A percentile compares a stretch with the other conserved stretches of the same genome.
Conservation (phyloP, 2,797 vertebrate genomes). For the Labeo calbasu region DNA sequence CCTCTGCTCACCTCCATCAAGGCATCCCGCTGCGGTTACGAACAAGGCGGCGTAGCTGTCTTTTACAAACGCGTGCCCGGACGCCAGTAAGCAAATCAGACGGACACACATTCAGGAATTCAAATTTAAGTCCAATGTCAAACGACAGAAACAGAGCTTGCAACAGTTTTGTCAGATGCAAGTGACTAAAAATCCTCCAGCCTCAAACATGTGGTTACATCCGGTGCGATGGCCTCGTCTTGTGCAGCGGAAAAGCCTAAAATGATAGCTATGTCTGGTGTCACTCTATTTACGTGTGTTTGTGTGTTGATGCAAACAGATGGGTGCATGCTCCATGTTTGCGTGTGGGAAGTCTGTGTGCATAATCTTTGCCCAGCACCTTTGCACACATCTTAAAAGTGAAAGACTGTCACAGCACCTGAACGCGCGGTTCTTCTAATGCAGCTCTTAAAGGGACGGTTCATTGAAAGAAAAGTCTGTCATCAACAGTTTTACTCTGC, state of each 20-base stretch:
- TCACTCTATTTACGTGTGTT: constrained; percentile 46
- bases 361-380: constrained; percentile 3
- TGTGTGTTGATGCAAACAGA: constrained; percentile 24
- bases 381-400: constrained; percentile 8
- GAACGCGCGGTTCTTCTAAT: background rate
- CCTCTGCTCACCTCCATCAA: constrained; percentile 4
- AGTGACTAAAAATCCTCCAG: background rate
- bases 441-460: background rate
- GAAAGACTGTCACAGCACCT: background rate
- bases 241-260: constrained; percentile 32
- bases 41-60: background rate
- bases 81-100: background rate
- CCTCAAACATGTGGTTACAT: background rate
- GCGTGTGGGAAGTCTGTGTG: constrained; percentile 7
- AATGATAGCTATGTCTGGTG: constrained; percentile 56
- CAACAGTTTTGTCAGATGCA: background rate
- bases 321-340: background rate
- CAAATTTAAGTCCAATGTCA: background rate
- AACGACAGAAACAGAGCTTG: background rate
- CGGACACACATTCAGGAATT: background rate
- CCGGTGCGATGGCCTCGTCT: constrained; percentile 24
- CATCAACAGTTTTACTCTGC: background rate
- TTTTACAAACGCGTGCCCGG: background rate
- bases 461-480: background rate
- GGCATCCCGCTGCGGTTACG: background rate